Conservation (phyloP, 2,888 invertebrate species). For the Lepetodrilus schrolli region DNA sequence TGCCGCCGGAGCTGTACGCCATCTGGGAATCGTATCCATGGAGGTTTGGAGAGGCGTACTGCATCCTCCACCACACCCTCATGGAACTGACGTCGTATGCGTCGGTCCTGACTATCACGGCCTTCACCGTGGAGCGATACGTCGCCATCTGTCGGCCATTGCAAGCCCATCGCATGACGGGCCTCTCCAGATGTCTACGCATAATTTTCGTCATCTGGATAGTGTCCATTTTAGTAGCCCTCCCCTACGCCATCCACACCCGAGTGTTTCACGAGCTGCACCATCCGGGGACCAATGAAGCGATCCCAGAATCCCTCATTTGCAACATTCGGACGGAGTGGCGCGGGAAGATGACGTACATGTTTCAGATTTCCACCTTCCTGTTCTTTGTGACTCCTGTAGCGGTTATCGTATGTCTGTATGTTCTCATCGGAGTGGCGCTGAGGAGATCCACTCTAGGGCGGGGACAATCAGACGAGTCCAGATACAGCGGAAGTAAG, state of each 20-base stretch:
- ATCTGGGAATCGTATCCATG: slow-evolving; percentile 76
- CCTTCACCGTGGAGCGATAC: slow-evolving; percentile 91
- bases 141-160: slow-evolving; percentile 89
- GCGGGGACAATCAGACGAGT: slow-evolving; percentile 41
- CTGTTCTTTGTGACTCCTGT: slow-evolving; percentile 87
- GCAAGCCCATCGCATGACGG: slow-evolving; percentile 87
- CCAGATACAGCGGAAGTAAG: slow-evolving; percentile 32
- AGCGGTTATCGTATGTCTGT: slow-evolving; percentile 84
- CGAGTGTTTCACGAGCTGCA: slow-evolving; percentile 53
- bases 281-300: slow-evolving; percentile 37
- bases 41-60: slow-evolving; percentile 74
- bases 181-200: slow-evolving; percentile 84
- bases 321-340: slow-evolving; percentile 60
- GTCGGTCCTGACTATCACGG: slow-evolving; percentile 91
- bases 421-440: slow-evolving; percentile 75
- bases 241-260: slow-evolving; percentile 67
- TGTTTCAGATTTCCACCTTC: slow-evolving; percentile 80
- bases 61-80: slow-evolving; percentile 75
- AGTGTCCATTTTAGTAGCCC: slow-evolving; percentile 83
- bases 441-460: slow-evolving; percentile 52
- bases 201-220: slow-evolving; percentile 87
- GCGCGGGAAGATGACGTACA: slow-evolving; percentile 42
- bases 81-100: slow-evolving; percentile 85
- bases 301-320: slow-evolving; percentile 56
- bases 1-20: slow-evolving; percentile 75